Percentiles rank a stretch among this genome's conserved stretches.
Conservation (phyloP, 2,113 vertebrate species). For the Ophthalmolycus amberensis region DNA sequence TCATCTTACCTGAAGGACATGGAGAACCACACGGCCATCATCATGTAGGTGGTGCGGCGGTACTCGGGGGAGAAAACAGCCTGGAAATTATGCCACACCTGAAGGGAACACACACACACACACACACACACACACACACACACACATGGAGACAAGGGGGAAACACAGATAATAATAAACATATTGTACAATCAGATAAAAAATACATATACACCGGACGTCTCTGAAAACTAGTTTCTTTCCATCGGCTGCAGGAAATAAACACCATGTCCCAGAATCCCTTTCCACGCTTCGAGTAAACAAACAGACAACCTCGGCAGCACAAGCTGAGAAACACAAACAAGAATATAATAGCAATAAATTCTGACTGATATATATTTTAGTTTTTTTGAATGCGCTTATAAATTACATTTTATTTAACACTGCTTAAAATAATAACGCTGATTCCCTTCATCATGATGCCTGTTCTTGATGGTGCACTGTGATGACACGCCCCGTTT, state of each 20-base stretch:
- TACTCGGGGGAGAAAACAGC: conserved; percentile 91
- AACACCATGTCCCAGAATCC: conserved; percentile 34
- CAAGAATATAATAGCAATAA: too few species aligned
- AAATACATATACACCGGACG: background rate
- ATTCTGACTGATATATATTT: background rate
- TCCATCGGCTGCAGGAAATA: conserved; percentile 20
- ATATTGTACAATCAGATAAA: background rate
- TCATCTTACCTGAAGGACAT: conserved; percentile 94
- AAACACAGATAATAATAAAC: background rate
- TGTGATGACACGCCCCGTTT: too few species aligned
- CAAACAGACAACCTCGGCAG: too few species aligned
- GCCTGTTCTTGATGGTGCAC: background rate
- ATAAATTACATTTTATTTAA: background rate
- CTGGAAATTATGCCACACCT: conserved; percentile 94
- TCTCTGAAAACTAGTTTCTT: conserved; percentile 6
- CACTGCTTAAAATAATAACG: background rate
- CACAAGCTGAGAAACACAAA: too few species aligned
- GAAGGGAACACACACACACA: background rate
- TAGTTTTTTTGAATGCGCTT: background rate
- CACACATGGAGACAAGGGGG: background rate
- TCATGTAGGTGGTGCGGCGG: conserved; percentile 93
- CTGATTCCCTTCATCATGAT: too few species aligned
- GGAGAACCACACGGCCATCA: conserved; percentile 99
- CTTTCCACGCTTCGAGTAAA: background rate
- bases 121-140: background rate